phyloP scores from a whole-genome alignment of 2,888 invertebrate species.

The Augiades crinisus region DNA sequence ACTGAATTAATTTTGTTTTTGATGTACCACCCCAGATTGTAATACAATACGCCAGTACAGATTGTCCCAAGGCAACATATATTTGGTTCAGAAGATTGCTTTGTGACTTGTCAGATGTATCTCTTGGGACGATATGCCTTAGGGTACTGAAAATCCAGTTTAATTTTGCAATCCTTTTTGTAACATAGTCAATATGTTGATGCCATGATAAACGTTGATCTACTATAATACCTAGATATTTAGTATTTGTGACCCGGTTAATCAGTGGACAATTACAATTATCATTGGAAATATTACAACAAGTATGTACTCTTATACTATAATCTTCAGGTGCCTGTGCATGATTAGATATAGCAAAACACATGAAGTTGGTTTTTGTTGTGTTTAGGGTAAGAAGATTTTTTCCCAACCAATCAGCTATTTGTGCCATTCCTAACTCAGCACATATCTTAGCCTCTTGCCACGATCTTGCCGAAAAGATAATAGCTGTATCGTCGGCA shows the following conservation, averaged over 20 bases:
- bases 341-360: neutral
- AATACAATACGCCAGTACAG: neutral
- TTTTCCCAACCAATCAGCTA: neutral
- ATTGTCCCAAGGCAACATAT: neutral
- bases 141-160: constrained; percentile 6
- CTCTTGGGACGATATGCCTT: neutral
- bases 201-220: constrained; percentile 10
- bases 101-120: neutral
- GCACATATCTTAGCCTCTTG: neutral
- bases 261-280: constrained; percentile 2
- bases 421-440: neutral
- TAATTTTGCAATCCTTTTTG: neutral
- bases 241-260: neutral
- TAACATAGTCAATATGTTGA: neutral
- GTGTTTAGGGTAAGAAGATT: neutral
- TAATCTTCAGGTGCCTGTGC: neutral
- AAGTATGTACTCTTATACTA: neutral
- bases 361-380: constrained; percentile 8
- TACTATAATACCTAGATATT: constrained; percentile 10
- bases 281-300: neutral
- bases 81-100: neutral
- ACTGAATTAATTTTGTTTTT: too few species aligned
- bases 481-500: neutral
- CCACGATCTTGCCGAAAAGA: neutral
- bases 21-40: neutral